phyloP scores from a whole-genome alignment of 2,113 vertebrate genomes.

The Phaethon lepturus region DNA sequence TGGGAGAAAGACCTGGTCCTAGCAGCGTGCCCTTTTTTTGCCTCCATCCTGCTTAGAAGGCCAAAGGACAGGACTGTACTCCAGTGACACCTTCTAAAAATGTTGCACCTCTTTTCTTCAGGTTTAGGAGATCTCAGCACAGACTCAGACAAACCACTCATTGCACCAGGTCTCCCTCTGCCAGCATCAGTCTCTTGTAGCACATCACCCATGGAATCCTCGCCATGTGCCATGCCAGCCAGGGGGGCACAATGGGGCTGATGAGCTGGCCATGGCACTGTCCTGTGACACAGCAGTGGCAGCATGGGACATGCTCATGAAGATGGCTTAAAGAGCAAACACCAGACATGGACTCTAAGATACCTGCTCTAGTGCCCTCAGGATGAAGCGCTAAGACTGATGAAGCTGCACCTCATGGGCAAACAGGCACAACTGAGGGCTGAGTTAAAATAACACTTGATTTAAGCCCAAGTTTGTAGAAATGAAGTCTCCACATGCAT shows the following conservation, averaged over 20 bases:
- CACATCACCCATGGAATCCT: not conserved
- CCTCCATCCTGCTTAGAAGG: not conserved
- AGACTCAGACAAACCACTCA: not conserved
- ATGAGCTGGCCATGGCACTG: not conserved
- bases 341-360: not conserved
- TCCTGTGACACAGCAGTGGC: not conserved
- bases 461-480: not conserved
- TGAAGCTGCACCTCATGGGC: not conserved
- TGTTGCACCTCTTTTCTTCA: not conserved
- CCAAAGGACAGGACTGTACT: not conserved
- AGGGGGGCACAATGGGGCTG: accelerated
- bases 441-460: not conserved
- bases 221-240: accelerated
- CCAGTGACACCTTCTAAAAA: not conserved
- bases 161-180: not conserved
- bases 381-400: not conserved
- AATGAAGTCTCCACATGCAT: not conserved
- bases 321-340: not conserved
- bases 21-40: not conserved
- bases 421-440: not conserved
- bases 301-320: not conserved
- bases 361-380: not conserved
- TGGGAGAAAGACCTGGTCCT: not conserved
- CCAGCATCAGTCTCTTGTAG: not conserved
- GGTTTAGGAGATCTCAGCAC: not conserved